Conservation (phyloP, 2,113 vertebrate genomes). For the Cottus gobio region DNA sequence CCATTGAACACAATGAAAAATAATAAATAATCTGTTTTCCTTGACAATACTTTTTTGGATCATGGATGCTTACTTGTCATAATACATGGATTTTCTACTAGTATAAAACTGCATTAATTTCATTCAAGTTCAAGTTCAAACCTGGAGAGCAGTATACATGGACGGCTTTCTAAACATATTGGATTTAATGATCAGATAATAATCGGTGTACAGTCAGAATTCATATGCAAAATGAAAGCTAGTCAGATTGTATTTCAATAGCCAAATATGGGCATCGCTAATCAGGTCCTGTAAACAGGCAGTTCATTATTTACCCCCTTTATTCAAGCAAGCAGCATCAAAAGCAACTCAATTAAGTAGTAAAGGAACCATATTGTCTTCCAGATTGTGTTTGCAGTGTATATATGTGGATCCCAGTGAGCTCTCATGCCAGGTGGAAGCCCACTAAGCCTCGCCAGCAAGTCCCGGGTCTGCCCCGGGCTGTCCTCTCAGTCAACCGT, state of each 20-base stretch:
- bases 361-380: neutral
- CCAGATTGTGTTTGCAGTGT: neutral
- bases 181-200: neutral
- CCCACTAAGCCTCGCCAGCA: slow-evolving; percentile 34
- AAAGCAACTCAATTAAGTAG: neutral
- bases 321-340: neutral
- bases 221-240: neutral
- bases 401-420: slow-evolving; percentile 7
- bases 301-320: neutral
- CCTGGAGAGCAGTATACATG: neutral
- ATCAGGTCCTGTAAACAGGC: neutral
- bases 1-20: neutral
- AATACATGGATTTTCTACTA: neutral
- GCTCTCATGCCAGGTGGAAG: slow-evolving; percentile 44
- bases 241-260: neutral
- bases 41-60: neutral
- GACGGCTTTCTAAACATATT: neutral
- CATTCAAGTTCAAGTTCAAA: neutral
- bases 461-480: neutral
- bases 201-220: neutral
- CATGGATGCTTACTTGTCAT: neutral
- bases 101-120: neutral
- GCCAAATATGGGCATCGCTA: neutral
- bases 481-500: slow-evolving; percentile 38
- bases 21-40: neutral